Conservation (phyloP, 2,113 vertebrate species). For the Salminus brasiliensis region DNA sequence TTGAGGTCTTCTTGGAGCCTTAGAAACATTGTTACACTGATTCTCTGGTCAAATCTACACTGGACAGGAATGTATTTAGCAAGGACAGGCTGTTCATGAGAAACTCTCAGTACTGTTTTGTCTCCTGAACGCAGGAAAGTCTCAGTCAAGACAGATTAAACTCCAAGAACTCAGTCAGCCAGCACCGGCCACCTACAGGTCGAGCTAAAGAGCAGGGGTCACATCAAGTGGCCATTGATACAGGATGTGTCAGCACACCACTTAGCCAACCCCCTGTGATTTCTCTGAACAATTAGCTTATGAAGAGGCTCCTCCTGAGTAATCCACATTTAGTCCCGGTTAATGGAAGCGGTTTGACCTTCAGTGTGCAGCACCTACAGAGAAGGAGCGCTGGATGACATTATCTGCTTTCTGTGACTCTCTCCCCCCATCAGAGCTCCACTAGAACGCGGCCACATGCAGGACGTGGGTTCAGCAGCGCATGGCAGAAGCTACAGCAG, state of each 20-base stretch:
- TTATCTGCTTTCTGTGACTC: neutral
- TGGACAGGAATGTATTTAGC: neutral
- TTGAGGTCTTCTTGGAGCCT: neutral
- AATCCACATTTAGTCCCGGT: constrained; percentile 44
- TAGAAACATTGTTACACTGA: neutral
- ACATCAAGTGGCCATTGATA: constrained; percentile 28
- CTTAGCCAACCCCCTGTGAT: neutral
- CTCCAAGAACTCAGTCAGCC: neutral
- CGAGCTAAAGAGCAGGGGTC: constrained; percentile 5
- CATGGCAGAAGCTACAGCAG: neutral
- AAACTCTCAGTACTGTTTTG: neutral
- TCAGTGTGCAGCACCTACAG: neutral
- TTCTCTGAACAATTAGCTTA: constrained; percentile 51
- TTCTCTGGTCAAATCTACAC: neutral
- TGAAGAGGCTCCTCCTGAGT: constrained; percentile 14
- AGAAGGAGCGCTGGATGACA: neutral
- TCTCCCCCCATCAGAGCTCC: neutral
- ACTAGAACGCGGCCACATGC: no score
- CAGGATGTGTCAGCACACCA: constrained; percentile 19
- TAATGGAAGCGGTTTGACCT: constrained; percentile 26
- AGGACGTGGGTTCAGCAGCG: neutral
- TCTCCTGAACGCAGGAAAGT: neutral
- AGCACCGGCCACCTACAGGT: neutral
- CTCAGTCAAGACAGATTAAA: neutral
- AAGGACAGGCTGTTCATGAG: neutral